phyloP scores from a whole-genome alignment of 1,140 invertebrate species.

The Helicoverpa zea region DNA sequence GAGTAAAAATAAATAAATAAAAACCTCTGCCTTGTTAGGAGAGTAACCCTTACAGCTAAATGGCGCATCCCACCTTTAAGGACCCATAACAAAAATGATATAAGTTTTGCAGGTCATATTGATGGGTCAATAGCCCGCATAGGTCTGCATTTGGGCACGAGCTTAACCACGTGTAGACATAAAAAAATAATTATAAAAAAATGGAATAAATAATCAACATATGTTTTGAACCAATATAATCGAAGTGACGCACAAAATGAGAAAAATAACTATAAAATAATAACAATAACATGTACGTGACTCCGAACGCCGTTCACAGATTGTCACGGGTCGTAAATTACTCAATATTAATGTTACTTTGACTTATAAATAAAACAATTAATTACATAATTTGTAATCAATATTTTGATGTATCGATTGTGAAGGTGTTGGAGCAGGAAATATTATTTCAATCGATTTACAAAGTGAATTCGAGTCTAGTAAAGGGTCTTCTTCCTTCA shows the following conservation, averaged over 20 bases:
- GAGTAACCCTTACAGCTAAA: too few species aligned
- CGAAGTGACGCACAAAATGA: not conserved
- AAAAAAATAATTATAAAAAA: too few species aligned
- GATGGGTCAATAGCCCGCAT: too few species aligned
- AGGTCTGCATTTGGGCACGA: too few species aligned
- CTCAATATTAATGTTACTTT: constrained; percentile 15
- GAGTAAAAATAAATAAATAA: too few species aligned
- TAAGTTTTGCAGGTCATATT: too few species aligned
- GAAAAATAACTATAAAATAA: not conserved
- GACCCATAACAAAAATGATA: too few species aligned
- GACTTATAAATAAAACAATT: constrained; percentile 30
- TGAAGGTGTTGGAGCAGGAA: constrained; percentile 38
- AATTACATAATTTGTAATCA: constrained; percentile 16
- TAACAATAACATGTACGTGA: not conserved
- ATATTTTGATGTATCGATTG: constrained; percentile 33
- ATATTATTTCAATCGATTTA: constrained; percentile 33
- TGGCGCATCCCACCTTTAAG: too few species aligned
- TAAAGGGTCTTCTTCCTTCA: constrained; percentile 54
- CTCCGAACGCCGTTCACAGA: not conserved
- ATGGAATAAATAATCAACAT: too few species aligned
- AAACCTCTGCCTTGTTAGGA: too few species aligned
- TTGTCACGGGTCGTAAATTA: constrained; percentile 33
- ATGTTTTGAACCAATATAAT: too few species aligned
- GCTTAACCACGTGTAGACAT: too few species aligned
- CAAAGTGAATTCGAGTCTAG: constrained; percentile 26